Evolutionary conservation across 2,113 vertebrate genomes (phyloP).

Genomic region (Isurus oxyrinchus): DNA sequence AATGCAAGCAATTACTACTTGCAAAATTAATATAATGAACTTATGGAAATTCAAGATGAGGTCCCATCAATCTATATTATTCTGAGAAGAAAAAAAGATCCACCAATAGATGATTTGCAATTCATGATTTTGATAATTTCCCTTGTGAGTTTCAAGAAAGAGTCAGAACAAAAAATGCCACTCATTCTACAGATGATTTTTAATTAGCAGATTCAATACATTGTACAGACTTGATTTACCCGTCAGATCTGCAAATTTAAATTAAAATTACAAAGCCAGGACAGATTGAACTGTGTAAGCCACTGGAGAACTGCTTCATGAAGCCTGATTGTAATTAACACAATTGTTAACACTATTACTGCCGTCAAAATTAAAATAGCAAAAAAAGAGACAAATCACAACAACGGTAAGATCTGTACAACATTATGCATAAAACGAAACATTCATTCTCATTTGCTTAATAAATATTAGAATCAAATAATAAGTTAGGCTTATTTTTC

Average conservation of each 20-base stretch:
- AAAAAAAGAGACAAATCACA: slow-evolving; percentile 4
- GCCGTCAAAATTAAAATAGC: background rate
- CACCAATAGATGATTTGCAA: background rate
- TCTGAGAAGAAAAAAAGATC: background rate
- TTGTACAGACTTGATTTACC: background rate
- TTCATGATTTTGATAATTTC: background rate
- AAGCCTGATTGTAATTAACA: background rate
- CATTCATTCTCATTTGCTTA: slow-evolving; percentile 12
- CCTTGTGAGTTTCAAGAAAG: background rate
- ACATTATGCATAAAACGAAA: background rate
- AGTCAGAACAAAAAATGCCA: background rate
- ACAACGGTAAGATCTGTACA: background rate
- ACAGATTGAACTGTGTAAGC: slow-evolving; percentile 19
- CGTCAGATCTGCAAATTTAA: background rate
- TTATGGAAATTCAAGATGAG: background rate
- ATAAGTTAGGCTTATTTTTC: background rate
- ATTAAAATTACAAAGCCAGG: slow-evolving; percentile 13
- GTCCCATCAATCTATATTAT: background rate
- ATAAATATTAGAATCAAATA: slow-evolving; percentile 27
- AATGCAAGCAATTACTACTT: background rate
- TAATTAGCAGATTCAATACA: background rate
- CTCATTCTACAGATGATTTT: background rate
- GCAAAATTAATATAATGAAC: background rate
- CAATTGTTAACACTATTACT: background rate
- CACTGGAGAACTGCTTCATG: background rate